These are phyloP conservation scores for Paguma larvata DNA, from an alignment of 2,797 vertebrate genomes.

Conservation along the genomic window DNA sequence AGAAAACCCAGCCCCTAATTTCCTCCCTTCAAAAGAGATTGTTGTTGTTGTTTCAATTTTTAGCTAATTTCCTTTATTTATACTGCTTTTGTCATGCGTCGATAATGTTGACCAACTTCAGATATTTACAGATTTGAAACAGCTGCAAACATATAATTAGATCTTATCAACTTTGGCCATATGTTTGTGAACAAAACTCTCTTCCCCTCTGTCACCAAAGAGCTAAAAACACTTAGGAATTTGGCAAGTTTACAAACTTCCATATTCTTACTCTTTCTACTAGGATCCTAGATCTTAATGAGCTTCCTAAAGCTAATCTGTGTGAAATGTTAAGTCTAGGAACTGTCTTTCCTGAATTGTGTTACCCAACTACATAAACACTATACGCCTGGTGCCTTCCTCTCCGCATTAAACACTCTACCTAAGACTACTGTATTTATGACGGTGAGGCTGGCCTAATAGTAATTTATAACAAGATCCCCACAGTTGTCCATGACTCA, in stretches of 20 bases:
- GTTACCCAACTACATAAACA: neutral
- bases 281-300: neutral
- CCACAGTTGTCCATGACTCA: neutral
- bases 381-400: neutral
- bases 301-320: neutral
- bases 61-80: constrained; percentile 88
- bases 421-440: neutral
- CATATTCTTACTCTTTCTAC: constrained; percentile 58
- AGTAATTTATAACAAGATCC: neutral
- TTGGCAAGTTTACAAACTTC: constrained; percentile 56
- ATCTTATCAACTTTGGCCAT: constrained; percentile 81
- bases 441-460: neutral
- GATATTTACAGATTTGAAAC: constrained; percentile 83
- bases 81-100: constrained; percentile 77
- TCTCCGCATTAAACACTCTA: neutral
- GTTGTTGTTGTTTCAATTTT: constrained; percentile 86
- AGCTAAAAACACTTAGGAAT: constrained; percentile 64
- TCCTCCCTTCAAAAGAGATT: constrained; percentile 74
- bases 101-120: constrained; percentile 83
- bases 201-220: constrained; percentile 57
- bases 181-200: constrained; percentile 65
- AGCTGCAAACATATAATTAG: constrained; percentile 86
- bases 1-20: constrained; percentile 72
- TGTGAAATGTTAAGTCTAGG: neutral
- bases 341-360: neutral